Conservation (phyloP, 37 sponge, comb jelly and placozoan species). For the Hormiphora californensis region DNA sequence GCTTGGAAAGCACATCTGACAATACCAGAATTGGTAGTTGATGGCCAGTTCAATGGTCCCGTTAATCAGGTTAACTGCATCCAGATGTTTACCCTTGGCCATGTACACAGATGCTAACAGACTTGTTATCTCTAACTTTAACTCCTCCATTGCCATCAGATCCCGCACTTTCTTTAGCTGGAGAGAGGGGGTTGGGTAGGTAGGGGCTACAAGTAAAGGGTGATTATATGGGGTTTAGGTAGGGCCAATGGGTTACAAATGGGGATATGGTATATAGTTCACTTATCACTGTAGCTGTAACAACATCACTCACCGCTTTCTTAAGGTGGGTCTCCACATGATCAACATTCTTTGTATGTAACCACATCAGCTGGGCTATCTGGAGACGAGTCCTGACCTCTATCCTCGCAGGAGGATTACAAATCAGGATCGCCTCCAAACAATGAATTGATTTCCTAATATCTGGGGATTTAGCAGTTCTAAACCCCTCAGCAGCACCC, state of each 20-base stretch:
- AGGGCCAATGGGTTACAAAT: too few relatives aligned
- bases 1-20: conserved; percentile 49
- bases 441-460: conserved; percentile 35
- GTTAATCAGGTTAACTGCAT: conserved; percentile 11
- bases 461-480: not conserved
- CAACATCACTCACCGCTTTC: not conserved
- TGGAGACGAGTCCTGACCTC: conserved; percentile 37
- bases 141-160: conserved; percentile 15
- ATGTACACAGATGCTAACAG: conserved; percentile 19
- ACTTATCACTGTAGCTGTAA: not conserved
- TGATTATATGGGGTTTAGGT: too few relatives aligned
- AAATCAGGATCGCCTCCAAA: not conserved
- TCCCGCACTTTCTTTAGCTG: conserved; percentile 15
- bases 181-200: too few relatives aligned
- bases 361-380: conserved; percentile 33
- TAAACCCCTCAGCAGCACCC: conserved; percentile 11
- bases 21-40: conserved; percentile 50
- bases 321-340: not conserved
- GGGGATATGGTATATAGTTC: too few relatives aligned
- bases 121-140: conserved; percentile 27
- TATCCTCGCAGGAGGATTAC: not conserved
- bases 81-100: not conserved
- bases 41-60: conserved; percentile 22
- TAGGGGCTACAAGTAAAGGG: too few relatives aligned
- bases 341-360: conserved; percentile 19